Conservation (phyloP, 2,113 vertebrate species). For the Chlamydotis undulata region DNA sequence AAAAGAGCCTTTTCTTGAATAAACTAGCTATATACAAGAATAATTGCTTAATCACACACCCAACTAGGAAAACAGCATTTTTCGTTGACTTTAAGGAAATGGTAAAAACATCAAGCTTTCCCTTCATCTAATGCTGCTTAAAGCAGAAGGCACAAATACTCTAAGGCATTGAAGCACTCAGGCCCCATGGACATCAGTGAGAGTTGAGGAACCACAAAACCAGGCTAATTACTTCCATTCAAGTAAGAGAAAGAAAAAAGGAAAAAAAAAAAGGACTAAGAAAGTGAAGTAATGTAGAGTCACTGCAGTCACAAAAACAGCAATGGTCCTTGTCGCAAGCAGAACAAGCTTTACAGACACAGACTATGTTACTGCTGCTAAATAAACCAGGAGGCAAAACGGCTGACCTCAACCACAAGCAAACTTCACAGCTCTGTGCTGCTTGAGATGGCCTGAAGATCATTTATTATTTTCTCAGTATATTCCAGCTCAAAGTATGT, state of each 20-base stretch:
- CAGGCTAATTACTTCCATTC: neutral
- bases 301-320: neutral
- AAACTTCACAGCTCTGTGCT: neutral
- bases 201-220: neutral
- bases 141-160: neutral
- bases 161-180: neutral
- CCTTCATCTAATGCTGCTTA: neutral
- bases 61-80: neutral
- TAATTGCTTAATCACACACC: neutral
- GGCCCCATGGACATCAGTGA: neutral
- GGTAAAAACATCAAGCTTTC: neutral
- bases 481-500: neutral
- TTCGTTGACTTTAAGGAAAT: neutral
- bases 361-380: neutral
- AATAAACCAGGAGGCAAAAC: neutral
- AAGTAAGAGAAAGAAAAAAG: neutral
- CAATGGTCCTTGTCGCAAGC: neutral
- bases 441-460: neutral
- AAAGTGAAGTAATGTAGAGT: accelerated
- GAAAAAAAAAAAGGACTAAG: neutral
- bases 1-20: neutral
- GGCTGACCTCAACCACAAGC: neutral
- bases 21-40: neutral
- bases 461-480: neutral
- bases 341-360: neutral